phyloP scores from a whole-genome alignment of 1,140 invertebrate species.

The Idris sp. region DNA sequence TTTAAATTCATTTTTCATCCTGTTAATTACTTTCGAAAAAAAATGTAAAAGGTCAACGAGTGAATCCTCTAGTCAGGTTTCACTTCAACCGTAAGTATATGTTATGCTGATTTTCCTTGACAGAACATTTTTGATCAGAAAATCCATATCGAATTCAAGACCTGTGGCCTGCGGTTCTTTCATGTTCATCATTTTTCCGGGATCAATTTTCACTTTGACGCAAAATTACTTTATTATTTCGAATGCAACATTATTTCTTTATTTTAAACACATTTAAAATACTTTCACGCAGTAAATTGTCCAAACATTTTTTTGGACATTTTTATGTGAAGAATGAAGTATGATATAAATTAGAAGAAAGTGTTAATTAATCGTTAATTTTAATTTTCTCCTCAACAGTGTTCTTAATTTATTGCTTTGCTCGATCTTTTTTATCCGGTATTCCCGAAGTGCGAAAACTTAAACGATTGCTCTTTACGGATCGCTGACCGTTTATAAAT shows the following conservation, averaged over 20 bases:
- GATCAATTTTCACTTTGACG: constrained; percentile 10
- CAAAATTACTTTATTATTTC: too few relatives aligned
- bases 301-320: too few relatives aligned
- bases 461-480: constrained; percentile 25
- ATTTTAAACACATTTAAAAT: too few relatives aligned
- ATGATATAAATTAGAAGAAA: constrained; percentile 9
- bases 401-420: too few relatives aligned
- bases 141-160: constrained; percentile 18
- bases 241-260: too few relatives aligned
- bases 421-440: not conserved
- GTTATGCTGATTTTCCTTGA: constrained; percentile 18
- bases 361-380: constrained; percentile 19
- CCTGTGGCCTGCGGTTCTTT: not conserved
- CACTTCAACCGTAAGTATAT: constrained; percentile 17
- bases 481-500: constrained; percentile 23
- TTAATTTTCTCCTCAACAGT: constrained; percentile 23
- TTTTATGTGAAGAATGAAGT: too few relatives aligned
- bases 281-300: too few relatives aligned
- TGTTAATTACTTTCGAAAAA: constrained; percentile 20
- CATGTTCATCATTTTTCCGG: not conserved
- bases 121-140: constrained; percentile 31
- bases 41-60: constrained; percentile 28
- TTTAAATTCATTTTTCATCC: constrained; percentile 36
- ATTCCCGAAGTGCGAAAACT: constrained; percentile 31
- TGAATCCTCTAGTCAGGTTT: constrained; percentile 22